Evolutionary conservation across 2,113 vertebrate genomes (phyloP), one percentile per base, ranked within the genome.

Genomic region (Melanocharis versteri): DNA sequence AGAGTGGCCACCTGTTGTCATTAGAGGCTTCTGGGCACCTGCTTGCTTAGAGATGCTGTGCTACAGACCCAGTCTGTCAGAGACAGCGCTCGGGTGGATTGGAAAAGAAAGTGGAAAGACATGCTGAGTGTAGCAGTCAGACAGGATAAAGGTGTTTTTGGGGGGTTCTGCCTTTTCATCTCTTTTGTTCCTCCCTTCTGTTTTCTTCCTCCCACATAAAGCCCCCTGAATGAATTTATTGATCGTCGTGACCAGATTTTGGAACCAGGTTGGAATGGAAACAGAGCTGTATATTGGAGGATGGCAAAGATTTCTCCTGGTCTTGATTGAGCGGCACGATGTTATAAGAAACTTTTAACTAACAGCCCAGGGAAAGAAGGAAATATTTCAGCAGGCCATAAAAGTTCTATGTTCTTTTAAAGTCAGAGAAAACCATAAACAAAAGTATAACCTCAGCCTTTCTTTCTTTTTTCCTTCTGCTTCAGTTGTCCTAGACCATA

Each of bases 11-110:
- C 5, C 17, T 8, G 0, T 2, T 61, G 8, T 15, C 13, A 3
- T 13, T 7, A 51, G 50, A 31, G 14, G 5, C 7, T 22, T 45
- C 53, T 68, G 30, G 15, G 48, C 30, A 15, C 8, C 23, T 42
- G 11, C 2, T 37, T 51, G 11, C 7, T 19, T 4, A 9, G 31
- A 47, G 6, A 8, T 8, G 6, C 10, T 66, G 13, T 0, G 0
- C 10, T n/a, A 2, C 11, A 5, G 13, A 26, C 4, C 8, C 18
- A 1, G 1, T 15, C 47, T 44, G 24, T 11, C 28, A 61, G 23
- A 65, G 30, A 8, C 4, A 45, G 28, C 16, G 1, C 9, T 28
- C 2, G 0, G 19, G 3, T 8, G 6, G 6, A 3, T 26, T 23
- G 33, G 15, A 42, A 53, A 56, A 51, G 19, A 24, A 62, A 22